A percentile compares a stretch with the other conserved stretches of the same genome.
These are phyloP conservation scores for Accipiter superciliosus DNA, from an alignment of 2,797 vertebrate genomes.

Conservation along the genomic window DNA sequence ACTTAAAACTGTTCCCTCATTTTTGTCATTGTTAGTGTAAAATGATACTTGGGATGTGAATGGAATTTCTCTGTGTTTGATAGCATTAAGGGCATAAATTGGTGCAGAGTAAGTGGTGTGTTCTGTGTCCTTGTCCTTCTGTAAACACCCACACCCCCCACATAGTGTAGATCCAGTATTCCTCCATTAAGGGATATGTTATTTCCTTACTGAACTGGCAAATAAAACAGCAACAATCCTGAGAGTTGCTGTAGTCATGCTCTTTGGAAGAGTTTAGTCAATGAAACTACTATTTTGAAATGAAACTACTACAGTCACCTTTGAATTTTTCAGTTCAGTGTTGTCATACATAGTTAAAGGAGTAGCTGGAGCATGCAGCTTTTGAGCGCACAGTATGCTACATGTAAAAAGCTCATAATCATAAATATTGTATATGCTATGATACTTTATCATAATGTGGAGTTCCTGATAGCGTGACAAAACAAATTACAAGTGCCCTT, in stretches of 20 bases:
- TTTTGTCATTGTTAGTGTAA: not conserved
- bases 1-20: not conserved
- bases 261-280: not conserved
- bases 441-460: not conserved
- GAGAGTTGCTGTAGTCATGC: not conserved
- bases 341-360: not conserved
- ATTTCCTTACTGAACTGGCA: not conserved
- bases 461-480: not conserved
- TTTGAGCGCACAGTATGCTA: not conserved
- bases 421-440: not conserved
- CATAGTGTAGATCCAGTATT: not conserved
- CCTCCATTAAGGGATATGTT: not conserved
- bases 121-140: not conserved
- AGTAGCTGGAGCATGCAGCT: not conserved
- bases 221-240: not conserved
- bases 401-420: rapidly evolving
- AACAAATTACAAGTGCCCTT: conserved; percentile 4
- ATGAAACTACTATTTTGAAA: not conserved
- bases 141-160: not conserved
- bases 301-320: not conserved
- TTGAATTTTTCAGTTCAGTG: not conserved
- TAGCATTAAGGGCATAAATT: not conserved
- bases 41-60: not conserved
- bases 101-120: not conserved
- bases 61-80: not conserved